Evolutionary conservation across 2,113 vertebrate species (phyloP).

Genomic region (Tetrax tetrax): DNA sequence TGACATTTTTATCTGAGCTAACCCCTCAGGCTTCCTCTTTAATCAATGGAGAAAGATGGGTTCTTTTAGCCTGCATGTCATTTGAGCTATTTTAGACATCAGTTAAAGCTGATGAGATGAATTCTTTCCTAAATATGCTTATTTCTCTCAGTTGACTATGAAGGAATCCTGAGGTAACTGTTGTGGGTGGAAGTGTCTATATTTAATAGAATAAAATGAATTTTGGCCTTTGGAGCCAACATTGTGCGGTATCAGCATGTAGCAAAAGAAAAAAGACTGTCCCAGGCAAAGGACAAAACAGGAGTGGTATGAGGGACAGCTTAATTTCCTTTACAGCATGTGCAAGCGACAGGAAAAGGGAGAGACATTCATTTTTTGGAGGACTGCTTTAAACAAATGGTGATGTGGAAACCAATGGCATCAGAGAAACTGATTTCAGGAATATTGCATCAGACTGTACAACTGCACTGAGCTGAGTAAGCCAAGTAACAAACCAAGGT

Average conservation of each 20-base stretch:
- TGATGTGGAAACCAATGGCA: neutral
- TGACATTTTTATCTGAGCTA: constrained; percentile 49
- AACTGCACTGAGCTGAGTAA: accelerated
- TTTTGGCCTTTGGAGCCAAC: neutral
- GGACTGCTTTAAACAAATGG: neutral
- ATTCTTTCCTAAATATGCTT: constrained; percentile 31
- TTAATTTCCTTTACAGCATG: neutral
- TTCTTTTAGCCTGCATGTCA: constrained; percentile 40
- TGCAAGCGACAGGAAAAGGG: neutral
- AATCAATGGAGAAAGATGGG: constrained; percentile 55
- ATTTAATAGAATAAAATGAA: neutral
- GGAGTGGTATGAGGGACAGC: neutral
- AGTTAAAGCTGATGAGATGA: constrained; percentile 23
- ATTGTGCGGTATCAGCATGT: neutral
- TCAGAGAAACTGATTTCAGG: neutral
- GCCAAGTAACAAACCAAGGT: neutral
- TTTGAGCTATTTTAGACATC: constrained; percentile 56
- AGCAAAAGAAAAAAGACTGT: neutral
- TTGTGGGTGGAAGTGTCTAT: neutral
- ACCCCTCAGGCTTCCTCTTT: constrained; percentile 54
- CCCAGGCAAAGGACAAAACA: neutral
- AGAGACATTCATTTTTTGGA: neutral
- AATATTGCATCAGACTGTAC: neutral
- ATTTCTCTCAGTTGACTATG: constrained; percentile 15
- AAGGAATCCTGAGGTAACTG: neutral